phyloP scores from a whole-genome alignment of 2,888 invertebrate species.

The Nudaria mundana region DNA sequence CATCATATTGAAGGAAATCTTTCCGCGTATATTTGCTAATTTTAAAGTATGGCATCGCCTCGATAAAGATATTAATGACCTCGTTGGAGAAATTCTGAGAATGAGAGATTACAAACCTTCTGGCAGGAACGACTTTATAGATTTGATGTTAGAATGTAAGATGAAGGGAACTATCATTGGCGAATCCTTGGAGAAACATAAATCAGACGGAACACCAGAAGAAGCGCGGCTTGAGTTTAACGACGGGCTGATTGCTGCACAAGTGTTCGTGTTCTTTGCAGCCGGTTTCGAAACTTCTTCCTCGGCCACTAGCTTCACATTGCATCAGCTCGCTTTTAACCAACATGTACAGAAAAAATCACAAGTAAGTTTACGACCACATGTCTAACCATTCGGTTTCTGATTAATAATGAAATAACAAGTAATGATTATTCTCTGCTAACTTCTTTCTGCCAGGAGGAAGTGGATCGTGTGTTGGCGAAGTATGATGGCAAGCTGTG shows the following conservation, averaged over 20 bases:
- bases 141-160: conserved; percentile 40
- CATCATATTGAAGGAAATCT: conserved; percentile 10
- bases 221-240: conserved; percentile 35
- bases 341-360: conserved; percentile 47
- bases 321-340: conserved; percentile 53
- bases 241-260: conserved; percentile 34
- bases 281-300: conserved; percentile 66
- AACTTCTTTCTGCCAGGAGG: conserved; percentile 18
- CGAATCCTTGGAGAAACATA: conserved; percentile 35
- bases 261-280: conserved; percentile 47
- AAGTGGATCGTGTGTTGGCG: conserved; percentile 43
- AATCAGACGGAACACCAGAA: conserved; percentile 36
- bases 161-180: conserved; percentile 38
- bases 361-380: conserved; percentile 22
- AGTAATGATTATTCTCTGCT: too few species aligned
- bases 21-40: conserved; percentile 13
- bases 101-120: conserved; percentile 40
- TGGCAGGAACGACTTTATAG: conserved; percentile 45
- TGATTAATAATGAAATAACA: too few species aligned
- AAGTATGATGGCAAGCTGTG: conserved; percentile 39
- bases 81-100: conserved; percentile 28
- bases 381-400: too few species aligned
- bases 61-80: conserved; percentile 16
- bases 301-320: conserved; percentile 46
- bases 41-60: conserved; percentile 11